Base-by-base conservation (phyloP, 1,140 invertebrate species). In the Lepeophtheirus salmonis region DNA sequence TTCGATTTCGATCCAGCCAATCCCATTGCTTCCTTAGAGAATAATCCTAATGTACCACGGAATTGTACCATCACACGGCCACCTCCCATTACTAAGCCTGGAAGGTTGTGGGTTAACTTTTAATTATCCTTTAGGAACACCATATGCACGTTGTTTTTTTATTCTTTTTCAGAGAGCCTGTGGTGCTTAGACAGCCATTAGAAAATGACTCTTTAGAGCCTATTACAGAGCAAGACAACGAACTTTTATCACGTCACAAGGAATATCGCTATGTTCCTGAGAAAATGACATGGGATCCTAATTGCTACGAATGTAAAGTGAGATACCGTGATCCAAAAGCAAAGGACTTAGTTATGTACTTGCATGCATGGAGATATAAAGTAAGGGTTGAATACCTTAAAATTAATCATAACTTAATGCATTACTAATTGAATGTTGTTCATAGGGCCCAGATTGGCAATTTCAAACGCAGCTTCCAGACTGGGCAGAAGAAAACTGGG, bases 301-400 rank as follows among this genome's bases (percentile, higher is more conserved):
- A 90, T 68, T 97, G 91, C 73, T 84, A 86, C 69, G 86, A 92
- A 70, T 96, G 91, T 71, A 86, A 86, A 70, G 82, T 88, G 13
- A 78, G 85, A 56, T 94, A 89, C 72, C 75, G 83, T 61, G 90
- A 97, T 70, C 90, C 91, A 0, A 82, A 84, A 61, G 84, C 87
- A 0, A 79, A 83, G 62, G 86, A 95, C 69, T 76, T 96, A 16
- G 81, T 92, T 61, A 92, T 97, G 86, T 95, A 90, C 71, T 77
- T 97, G 14, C 91, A 96, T 72, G 89, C 89, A 16, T 86, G 88
- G 78, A 84, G 83, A 67, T 95, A 94, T 70, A 82, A 81, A 75
- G 84, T 78, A 67, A 66, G 12, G 6, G 4, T 50, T 16, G 10
- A 4, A n/a, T 16, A 10, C 50, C 20, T 52, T n/a, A 52, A 16